Base-by-base conservation (phyloP, 2,888 invertebrate genomes). In the Byasa hedistus region DNA sequence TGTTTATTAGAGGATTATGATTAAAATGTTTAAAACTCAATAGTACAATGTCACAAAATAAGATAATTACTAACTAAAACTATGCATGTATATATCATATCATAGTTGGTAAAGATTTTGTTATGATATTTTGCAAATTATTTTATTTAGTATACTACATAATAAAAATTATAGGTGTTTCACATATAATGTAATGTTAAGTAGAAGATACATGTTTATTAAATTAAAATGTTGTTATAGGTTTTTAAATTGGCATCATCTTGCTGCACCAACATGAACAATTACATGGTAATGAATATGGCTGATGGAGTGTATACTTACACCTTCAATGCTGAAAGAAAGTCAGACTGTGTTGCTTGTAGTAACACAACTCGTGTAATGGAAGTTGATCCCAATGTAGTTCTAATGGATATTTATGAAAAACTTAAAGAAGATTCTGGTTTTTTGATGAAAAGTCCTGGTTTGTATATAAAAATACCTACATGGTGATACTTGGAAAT, bases 221-320 rank as follows among this genome's bases (percentile, higher is more conserved):
- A 5, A 48, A n/a, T 48, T 2, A n/a, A 44, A 1, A 21, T 62
- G 22, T 19, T 55, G 2, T 54, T 69, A 4, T 76, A 94, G 94
- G 98, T 98, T 2, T 98, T 99, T 78, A 99, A 99, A 92, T 84
- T 99, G 67, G 98, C 98, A 0, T 97, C 98, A 39, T 98, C 97
- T 73, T 98, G 98, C 78, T 97, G 96, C 72, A 93, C 95, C 1
- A 95, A 96, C 51, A 93, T 99, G 87, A 96, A 98, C 81, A 99
- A 99, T 88, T 99, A 99, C 81, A 95, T 99, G 95, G 97, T 99
- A 68, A 96, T 99, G 78, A 99, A 98, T 81, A 97, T 99, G 91
- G 93, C 96, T 0, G 98, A 98, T 79, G 99, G 99, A 0, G 96
- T 99, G 48, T 99, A 99, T 81, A 97, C 98, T 0, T 98, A 98